Base-by-base conservation (phyloP, 2,888 invertebrate species). In the Acanthosepion pharaonis region DNA sequence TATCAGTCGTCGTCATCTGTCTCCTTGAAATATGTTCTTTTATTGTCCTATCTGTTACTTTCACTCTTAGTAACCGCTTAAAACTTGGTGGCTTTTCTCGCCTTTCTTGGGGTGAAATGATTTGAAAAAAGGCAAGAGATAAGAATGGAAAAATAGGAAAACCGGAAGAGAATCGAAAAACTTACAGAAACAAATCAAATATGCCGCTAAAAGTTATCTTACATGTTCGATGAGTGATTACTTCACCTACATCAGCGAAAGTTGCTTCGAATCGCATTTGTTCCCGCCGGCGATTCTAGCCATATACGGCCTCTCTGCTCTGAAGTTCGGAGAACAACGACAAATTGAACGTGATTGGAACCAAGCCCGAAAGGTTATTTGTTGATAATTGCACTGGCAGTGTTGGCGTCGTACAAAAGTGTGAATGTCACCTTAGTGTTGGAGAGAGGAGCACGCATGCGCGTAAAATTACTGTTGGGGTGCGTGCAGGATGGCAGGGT, bases 321-420 rank as follows among this genome's bases (percentile, higher is more conserved):
- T 78, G 33, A 78, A 33, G 78, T n/a, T 78, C 78, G 33, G 78
- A 78, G 8, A n/a, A 33, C n/a, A n/a, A 78, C 78, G 33, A 78
- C n/a, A 78, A 78, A 78, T 78, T 78, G 78, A 78, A 78, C 78
- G 78, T 78, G 78, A 78, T 78, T 78, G n/a, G 78, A 78, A 78
- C 78, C 5, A n/a, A 4, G 78, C 78, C 78, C 11, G 33, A 78
- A 78, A 78, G 78, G n/a, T 33, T 78, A 78, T 78, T 78, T n/a
- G n/a, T 78, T 78, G 78, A 33, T 78, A 78, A 78, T 78, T 78
- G 78, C 78, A 78, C n/a, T 78, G 78, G 78, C 78, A n/a, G 11
- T 15, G n/a, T n/a, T 78, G 15, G 78, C n/a, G n/a, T 78, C n/a
- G 11, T 15, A 78, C 33, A 78, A 78, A 78, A 78, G 78, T 78